These are phyloP conservation scores for Prolemur simus DNA, from an alignment of 2,113 vertebrate species.

Conservation along the genomic window DNA sequence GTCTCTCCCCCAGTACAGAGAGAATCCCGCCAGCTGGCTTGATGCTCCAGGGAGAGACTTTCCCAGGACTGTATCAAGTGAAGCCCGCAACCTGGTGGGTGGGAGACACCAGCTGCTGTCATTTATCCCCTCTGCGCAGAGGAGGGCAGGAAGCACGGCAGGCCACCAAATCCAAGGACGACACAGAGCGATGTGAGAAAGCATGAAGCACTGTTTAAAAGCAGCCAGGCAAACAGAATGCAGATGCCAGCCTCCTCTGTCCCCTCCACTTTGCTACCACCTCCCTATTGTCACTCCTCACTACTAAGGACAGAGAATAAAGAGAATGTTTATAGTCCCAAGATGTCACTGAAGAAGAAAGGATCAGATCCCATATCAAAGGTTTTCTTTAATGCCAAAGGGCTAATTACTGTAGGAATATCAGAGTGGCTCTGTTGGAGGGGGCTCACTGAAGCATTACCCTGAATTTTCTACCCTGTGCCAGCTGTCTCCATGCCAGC, in stretches of 20 bases:
- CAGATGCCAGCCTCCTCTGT: background rate
- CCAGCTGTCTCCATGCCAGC: conserved; percentile 22
- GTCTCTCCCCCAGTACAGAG: background rate
- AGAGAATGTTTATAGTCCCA: background rate
- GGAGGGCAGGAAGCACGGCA: background rate
- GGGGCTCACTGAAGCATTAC: rapidly evolving
- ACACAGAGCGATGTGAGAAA: background rate
- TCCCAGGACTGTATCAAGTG: background rate
- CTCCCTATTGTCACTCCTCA: background rate
- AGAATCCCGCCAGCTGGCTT: conserved; percentile 47
- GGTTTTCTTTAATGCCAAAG: background rate
- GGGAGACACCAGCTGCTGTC: conserved; percentile 55
- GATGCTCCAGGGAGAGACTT: background rate
- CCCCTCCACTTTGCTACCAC: background rate
- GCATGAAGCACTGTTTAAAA: background rate
- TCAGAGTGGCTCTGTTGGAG: background rate
- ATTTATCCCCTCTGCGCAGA: background rate
- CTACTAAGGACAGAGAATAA: background rate
- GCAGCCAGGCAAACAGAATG: background rate
- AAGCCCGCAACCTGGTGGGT: background rate
- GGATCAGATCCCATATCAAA: background rate
- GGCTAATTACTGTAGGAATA: conserved; percentile 12
- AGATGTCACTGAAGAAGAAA: background rate
- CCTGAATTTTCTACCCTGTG: background rate
- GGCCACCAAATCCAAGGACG: background rate